phyloP scores from a whole-genome alignment of 2,797 vertebrate genomes.

The Capromys pilorides region DNA sequence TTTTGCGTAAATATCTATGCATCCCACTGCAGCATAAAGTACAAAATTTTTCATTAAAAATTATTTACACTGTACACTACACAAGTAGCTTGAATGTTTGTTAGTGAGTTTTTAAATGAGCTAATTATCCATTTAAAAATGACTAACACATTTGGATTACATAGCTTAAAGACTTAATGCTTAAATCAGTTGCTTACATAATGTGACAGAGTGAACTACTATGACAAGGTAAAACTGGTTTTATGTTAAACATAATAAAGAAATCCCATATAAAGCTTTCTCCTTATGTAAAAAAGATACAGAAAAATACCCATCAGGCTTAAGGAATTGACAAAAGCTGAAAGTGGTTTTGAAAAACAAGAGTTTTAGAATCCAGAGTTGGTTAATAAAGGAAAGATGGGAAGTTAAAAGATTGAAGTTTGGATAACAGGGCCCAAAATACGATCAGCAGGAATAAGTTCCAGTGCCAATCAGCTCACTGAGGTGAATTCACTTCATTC shows the following conservation, averaged over 20 bases:
- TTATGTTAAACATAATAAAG: background rate
- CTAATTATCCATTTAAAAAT: background rate
- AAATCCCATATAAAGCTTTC: background rate
- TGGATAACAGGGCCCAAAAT: background rate
- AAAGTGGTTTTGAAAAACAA: background rate
- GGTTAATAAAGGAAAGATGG: background rate
- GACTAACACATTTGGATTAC: background rate
- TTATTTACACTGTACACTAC: background rate
- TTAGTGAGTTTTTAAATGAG: background rate
- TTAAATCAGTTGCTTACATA: background rate
- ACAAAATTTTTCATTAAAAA: conserved; percentile 26
- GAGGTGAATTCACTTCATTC: background rate
- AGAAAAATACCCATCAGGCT: background rate
- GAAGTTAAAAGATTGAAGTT: background rate
- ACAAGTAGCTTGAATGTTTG: background rate
- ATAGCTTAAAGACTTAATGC: background rate
- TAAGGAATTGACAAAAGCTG: background rate
- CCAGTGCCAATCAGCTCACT: background rate
- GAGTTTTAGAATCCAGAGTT: background rate
- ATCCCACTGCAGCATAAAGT: conserved; percentile 3
- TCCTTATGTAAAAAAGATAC: background rate
- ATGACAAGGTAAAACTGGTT: background rate
- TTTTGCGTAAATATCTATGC: background rate
- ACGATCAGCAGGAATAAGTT: background rate
- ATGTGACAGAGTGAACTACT: background rate